Conservation (phyloP, 2,888 invertebrate species). For the Callyntrura guangdongensis region DNA sequence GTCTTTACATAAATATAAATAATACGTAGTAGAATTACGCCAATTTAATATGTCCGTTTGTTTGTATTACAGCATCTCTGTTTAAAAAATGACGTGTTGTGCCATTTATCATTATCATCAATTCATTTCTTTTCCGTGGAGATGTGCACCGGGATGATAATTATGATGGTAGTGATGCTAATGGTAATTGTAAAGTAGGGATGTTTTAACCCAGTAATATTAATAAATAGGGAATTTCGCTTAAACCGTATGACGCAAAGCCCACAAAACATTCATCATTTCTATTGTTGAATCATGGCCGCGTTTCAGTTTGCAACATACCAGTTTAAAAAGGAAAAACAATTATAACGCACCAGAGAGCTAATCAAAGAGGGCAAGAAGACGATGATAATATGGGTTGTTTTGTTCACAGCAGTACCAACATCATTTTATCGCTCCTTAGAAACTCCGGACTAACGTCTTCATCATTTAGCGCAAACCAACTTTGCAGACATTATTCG, state of each 20-base stretch:
- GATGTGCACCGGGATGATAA: not conserved
- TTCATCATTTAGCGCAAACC: slow-evolving; percentile 16
- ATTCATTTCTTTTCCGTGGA: too few relatives aligned
- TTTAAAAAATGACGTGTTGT: not conserved
- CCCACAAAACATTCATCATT: slow-evolving; percentile 5
- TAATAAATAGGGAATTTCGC: not conserved
- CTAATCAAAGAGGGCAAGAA: slow-evolving; percentile 7
- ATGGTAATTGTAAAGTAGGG: not conserved
- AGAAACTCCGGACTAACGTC: not conserved
- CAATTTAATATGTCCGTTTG: slow-evolving; percentile 1
- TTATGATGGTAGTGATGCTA: not conserved
- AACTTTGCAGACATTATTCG: not conserved
- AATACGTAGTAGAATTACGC: not conserved
- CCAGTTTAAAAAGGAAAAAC: not conserved
- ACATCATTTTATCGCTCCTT: not conserved
- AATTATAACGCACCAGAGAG: slow-evolving; percentile 10
- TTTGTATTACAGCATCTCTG: not conserved
- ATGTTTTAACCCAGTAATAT: not conserved
- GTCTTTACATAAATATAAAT: slow-evolving; percentile 16
- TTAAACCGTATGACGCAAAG: not conserved
- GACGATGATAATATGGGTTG: not conserved
- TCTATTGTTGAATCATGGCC: slow-evolving; percentile 9
- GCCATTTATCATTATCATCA: slow-evolving; percentile 28
- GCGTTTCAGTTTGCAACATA: slow-evolving; percentile 17
- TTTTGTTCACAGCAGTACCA: not conserved